These are phyloP conservation scores for Microchirus variegatus DNA, from an alignment of 2,797 vertebrate species.

Conservation along the genomic window DNA sequence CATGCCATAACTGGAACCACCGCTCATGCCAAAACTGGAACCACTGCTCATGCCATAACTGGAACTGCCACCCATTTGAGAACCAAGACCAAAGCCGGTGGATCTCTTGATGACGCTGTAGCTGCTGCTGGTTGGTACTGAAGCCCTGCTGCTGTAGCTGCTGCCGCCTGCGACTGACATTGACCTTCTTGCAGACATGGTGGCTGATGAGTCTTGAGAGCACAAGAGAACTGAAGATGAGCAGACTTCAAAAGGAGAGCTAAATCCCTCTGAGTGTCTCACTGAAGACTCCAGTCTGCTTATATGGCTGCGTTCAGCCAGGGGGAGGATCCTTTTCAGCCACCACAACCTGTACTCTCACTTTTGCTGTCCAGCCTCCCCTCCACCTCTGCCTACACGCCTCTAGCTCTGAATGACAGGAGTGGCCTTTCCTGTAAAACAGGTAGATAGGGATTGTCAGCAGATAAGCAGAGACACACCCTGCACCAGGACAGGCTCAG, in stretches of 20 bases:
- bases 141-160: neutral
- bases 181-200: slow-evolving; percentile 38
- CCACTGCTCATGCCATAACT: neutral
- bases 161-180: neutral
- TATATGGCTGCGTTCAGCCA: slow-evolving; percentile 61
- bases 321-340: slow-evolving; percentile 49
- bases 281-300: slow-evolving; percentile 35
- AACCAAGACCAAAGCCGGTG: neutral
- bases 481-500: slow-evolving; percentile 46
- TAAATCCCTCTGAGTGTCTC: slow-evolving; percentile 79
- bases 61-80: neutral
- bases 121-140: neutral
- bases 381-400: slow-evolving; percentile 25
- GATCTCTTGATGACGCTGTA: slow-evolving; percentile 18
- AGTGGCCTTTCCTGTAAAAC: slow-evolving; percentile 77
- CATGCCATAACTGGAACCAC: neutral
- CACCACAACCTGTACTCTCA: slow-evolving; percentile 62
- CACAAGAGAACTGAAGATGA: slow-evolving; percentile 51
- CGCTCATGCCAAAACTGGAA: neutral
- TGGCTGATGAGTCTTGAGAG: slow-evolving; percentile 24
- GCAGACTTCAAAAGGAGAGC: slow-evolving; percentile 80
- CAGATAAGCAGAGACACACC: slow-evolving; percentile 77
- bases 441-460: slow-evolving; percentile 74
- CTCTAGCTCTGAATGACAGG: slow-evolving; percentile 52
- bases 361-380: slow-evolving; percentile 45